Percentiles rank a stretch among this genome's conserved stretches.
These are phyloP conservation scores for Scalopus aquaticus DNA, from an alignment of 2,113 vertebrate genomes.

Conservation along the genomic window DNA sequence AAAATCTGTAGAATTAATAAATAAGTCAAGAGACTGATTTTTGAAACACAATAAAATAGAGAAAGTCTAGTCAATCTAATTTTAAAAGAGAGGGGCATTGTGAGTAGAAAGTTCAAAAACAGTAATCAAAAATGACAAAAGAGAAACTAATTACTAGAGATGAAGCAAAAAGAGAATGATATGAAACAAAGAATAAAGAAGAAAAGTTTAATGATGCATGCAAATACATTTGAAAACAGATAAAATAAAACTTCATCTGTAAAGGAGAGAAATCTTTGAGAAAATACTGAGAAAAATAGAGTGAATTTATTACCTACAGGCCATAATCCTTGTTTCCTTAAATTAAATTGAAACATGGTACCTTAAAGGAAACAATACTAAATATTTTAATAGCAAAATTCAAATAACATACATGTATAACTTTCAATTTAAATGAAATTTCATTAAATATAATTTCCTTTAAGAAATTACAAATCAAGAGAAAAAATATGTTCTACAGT, in stretches of 20 bases:
- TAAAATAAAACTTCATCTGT: neutral
- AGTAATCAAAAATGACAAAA: neutral
- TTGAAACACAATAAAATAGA: neutral
- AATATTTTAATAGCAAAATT: neutral
- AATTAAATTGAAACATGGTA: neutral
- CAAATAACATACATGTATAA: neutral
- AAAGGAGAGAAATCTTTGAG: neutral
- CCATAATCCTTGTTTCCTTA: neutral
- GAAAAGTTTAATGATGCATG: neutral
- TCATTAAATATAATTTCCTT: constrained; percentile 24
- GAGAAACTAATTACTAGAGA: neutral
- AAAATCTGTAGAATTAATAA: neutral
- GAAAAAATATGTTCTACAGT: neutral
- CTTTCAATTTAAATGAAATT: constrained; percentile 19
- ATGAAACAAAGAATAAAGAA: constrained; percentile 30
- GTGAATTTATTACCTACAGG: neutral
- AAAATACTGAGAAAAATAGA: neutral
- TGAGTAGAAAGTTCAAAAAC: neutral
- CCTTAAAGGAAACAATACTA: neutral
- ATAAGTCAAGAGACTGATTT: neutral
- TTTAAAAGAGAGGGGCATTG: rapidly evolving
- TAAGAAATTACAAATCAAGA: neutral
- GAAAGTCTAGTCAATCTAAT: neutral
- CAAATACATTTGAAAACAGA: neutral
- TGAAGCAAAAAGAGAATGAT: neutral